phyloP scores from a whole-genome alignment of 2,113 vertebrate genomes.

The Tyto alba region DNA sequence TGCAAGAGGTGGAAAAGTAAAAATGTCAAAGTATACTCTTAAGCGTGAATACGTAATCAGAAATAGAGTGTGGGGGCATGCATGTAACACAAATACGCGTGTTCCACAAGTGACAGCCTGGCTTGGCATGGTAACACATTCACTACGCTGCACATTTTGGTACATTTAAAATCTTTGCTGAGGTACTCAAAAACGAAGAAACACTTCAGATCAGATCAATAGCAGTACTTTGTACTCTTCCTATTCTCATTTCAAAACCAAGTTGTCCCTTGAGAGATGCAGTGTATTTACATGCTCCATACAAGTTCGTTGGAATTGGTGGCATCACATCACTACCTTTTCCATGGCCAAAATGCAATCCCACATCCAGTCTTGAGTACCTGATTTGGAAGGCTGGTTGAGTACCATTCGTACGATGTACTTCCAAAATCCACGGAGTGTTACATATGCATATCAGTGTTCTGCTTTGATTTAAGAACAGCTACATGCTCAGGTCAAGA shows the following conservation, averaged over 20 bases:
- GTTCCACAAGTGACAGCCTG: background rate
- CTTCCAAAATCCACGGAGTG: background rate
- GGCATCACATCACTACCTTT: background rate
- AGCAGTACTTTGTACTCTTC: background rate
- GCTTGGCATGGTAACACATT: background rate
- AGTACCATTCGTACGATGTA: accelerated
- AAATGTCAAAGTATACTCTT: background rate
- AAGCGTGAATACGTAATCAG: background rate
- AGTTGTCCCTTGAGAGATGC: background rate
- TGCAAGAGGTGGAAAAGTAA: background rate
- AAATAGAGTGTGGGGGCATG: background rate
- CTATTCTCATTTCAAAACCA: background rate
- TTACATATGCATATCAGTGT: background rate
- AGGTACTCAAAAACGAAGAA: background rate
- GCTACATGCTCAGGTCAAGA: background rate
- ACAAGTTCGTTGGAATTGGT: background rate
- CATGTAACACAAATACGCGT: background rate
- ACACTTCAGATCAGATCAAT: background rate
- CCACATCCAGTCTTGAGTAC: background rate
- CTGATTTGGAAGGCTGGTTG: background rate
- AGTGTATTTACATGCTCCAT: background rate
- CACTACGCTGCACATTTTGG: background rate
- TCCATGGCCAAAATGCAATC: background rate
- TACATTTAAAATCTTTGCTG: background rate
- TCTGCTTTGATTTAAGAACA: background rate